Base-by-base conservation (phyloP, 2,797 vertebrate genomes). In the Xyrichtys novacula region DNA sequence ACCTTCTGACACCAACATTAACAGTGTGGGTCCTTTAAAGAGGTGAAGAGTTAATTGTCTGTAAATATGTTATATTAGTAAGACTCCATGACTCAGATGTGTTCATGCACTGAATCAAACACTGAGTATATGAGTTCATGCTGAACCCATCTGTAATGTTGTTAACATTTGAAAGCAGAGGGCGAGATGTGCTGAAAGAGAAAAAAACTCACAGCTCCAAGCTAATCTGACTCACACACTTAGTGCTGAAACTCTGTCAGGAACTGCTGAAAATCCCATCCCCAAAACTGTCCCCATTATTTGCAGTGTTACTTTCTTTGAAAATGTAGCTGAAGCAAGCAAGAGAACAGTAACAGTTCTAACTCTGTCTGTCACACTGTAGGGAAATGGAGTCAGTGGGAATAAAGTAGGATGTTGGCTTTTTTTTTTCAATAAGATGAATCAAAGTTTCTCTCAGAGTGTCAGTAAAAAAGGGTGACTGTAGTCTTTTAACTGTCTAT, bases 21-120 rank as follows among this genome's bases (percentile, higher is more conserved):
- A 57, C 19, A 58, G 36, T n/a, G 12, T n/a, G 12, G n/a, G 22
- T 67, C 47, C n/a, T 75, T 76, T 65, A 46, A 50, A 34, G 43
- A 65, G 63, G 71, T 71, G 25, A 76, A 25, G 20, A 44, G 83
- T 76, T 88, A 83, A 91, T 74, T 59, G 46, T 53, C 38, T 50
- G 17, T 72, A 78, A 85, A 85, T 85, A 64, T 9, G 39, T 29
- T 2, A 39, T 38, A 78, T 82, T 66, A 74, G 47, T 70, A 29
- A 78, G 61, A 76, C 67, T 78, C 74, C 78, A 80, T 82, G 73
- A 69, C 14, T 78, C 52, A 44, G 25, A 60, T 53, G 57, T 50
- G 65, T 29, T 19, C 40, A 26, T 60, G 40, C 47, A 36, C 34
- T 31, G 31, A 2, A 40, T 58, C 55, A 31, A 65, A 34, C 55